Evolutionary conservation across 1,140 invertebrate genomes (phyloP).

Genomic region (Planococcus citri): DNA sequence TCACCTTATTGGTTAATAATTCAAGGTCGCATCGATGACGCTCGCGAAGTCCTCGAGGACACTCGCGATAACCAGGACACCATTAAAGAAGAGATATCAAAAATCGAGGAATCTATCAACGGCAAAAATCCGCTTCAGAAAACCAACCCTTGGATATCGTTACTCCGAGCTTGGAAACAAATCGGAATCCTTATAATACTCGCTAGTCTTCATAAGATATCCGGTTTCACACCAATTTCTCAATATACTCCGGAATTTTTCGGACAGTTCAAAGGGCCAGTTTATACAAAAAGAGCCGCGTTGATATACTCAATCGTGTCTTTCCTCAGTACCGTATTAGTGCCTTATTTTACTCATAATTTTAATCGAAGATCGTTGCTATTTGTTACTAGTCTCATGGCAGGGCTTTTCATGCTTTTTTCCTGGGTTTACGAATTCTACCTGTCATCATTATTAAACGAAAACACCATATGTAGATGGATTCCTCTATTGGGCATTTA

Average conservation of each 20-base stretch:
- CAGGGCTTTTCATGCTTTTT: not conserved
- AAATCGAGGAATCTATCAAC: not conserved
- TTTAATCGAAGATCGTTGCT: not conserved
- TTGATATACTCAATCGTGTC: not conserved
- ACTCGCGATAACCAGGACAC: not conserved
- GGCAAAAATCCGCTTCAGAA: not conserved
- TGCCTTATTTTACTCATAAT: constrained; percentile 4
- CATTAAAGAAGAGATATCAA: not conserved
- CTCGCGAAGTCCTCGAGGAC: not conserved
- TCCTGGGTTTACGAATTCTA: not conserved
- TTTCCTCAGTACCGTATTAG: not conserved
- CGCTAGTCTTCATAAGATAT: not conserved
- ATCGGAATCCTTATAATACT: not conserved
- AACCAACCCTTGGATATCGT: not conserved
- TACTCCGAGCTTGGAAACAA: not conserved
- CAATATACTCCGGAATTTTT: not conserved
- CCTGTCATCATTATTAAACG: not conserved
- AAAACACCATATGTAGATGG: not conserved
- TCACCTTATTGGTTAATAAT: constrained; percentile 6
- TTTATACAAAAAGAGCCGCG: not conserved
- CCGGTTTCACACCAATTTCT: not conserved
- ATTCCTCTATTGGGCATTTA: not conserved
- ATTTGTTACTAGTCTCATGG: not conserved
- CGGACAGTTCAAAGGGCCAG: not conserved
- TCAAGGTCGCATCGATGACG: not conserved